These are phyloP conservation scores for Cantharis rustica DNA, from an alignment of 2,888 invertebrate genomes.

Conservation along the genomic window DNA sequence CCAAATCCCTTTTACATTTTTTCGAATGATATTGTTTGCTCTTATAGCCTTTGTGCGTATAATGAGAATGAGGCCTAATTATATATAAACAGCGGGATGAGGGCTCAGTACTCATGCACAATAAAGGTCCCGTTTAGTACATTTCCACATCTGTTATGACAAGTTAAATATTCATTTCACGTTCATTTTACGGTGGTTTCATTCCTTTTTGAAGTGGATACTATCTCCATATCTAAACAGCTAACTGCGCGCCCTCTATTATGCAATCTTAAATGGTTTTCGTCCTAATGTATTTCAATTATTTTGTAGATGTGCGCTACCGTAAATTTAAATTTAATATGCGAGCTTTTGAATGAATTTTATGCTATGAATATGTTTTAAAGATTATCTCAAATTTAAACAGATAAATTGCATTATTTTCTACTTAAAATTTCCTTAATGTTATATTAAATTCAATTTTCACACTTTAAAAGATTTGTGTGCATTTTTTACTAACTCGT, in stretches of 20 bases:
- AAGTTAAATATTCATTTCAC: slow-evolving; percentile 48
- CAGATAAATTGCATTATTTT: neutral
- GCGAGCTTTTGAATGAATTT: slow-evolving; percentile 12
- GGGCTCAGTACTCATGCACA: slow-evolving; percentile 39
- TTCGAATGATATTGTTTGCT: slow-evolving; percentile 9
- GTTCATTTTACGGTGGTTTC: slow-evolving; percentile 47
- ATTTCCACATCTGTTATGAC: slow-evolving; percentile 49
- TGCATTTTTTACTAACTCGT: neutral
- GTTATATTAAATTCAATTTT: neutral
- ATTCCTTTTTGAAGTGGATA: slow-evolving; percentile 45
- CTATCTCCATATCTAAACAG: slow-evolving; percentile 39
- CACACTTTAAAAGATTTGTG: neutral
- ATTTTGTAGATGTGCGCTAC: slow-evolving; percentile 27
- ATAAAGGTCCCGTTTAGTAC: slow-evolving; percentile 44
- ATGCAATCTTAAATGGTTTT: slow-evolving; percentile 31
- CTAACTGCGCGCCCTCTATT: slow-evolving; percentile 31
- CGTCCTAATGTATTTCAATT: slow-evolving; percentile 36
- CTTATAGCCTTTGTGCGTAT: slow-evolving; percentile 17
- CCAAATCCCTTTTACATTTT: slow-evolving; percentile 21
- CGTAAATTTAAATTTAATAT: slow-evolving; percentile 30
- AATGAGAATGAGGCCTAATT: slow-evolving; percentile 29
- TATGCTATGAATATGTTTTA: neutral
- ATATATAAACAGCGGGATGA: slow-evolving; percentile 36
- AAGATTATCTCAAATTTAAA: slow-evolving; percentile 1
- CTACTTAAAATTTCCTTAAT: neutral